Evolutionary conservation across 64 coral and sea anemone species (phyloP), one percentile per base, ranked within the genome.

Genomic region (Pocillopora damicornis): DNA sequence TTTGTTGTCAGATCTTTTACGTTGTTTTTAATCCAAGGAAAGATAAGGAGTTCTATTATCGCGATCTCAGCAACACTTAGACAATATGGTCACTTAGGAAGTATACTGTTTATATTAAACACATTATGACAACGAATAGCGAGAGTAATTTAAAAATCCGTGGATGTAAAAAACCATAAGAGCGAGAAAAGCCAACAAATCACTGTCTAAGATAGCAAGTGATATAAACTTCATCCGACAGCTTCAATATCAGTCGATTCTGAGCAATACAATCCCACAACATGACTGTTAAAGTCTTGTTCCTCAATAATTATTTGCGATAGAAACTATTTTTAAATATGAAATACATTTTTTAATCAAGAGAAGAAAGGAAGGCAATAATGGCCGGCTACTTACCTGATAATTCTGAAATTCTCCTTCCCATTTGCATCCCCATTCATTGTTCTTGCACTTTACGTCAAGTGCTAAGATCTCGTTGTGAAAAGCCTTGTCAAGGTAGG

Each of bases 351-450:
- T 60, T 0, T 81, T 81, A 4, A 17, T 59, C 34, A 82, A 16
- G 34, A 62, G 15, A 4, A 82, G 79, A 16, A 30, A 59, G 42
- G 42, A 35, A 58, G 14, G 11, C 76, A 56, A 59, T 26, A 11
- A 11, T 26, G 58, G 9, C 22, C 13, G 23, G 42, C 42, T 35
- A 20, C 58, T 22, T 62, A 95, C 93, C 89, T 92, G 89, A 4
- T 76, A 86, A 74, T 87, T 58, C 67, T 95, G 87, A 42, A 88
- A 95, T 38, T 95, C 94, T 18, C 87, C 90, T 89, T 95, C 94
- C 94, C 94, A 95, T 25, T 95, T 95, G 67, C 94, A 95, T 0
- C 94, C 94, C 87, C 90, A 92, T 61, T 95, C 94, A 77, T 79
- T 83, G 76, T 95, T 89, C 30, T 91, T 91, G 67, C 94, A 95